Evolutionary conservation across 2,113 vertebrate species (phyloP).

Genomic region (Vombatus ursinus): DNA sequence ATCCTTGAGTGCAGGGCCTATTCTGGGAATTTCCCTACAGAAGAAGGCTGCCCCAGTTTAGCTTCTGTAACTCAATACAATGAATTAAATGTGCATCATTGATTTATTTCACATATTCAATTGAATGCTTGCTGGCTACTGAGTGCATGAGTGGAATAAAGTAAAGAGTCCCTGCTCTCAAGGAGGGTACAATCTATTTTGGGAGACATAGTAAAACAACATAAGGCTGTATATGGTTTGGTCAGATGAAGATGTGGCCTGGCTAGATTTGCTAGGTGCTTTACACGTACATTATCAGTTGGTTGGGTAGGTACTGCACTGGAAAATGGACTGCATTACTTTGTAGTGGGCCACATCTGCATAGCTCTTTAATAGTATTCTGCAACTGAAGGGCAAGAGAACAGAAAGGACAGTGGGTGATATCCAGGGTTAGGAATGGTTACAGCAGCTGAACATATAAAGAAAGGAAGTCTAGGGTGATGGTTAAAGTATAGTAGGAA

Average conservation of each 20-base stretch:
- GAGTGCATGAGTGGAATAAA: neutral
- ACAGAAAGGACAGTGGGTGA: neutral
- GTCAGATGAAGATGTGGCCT: too few relatives aligned
- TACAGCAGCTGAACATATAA: too few relatives aligned
- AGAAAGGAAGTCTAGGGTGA: too few relatives aligned
- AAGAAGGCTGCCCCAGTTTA: neutral
- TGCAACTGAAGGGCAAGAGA: too few relatives aligned
- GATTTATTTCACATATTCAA: neutral
- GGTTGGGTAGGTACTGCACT: too few relatives aligned
- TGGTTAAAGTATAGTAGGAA: too few relatives aligned
- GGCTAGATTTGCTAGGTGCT: too few relatives aligned
- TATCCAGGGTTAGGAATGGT: neutral
- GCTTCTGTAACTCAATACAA: neutral
- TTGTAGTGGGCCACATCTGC: neutral
- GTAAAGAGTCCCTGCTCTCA: neutral
- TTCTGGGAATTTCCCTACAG: neutral
- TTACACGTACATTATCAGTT: too few relatives aligned
- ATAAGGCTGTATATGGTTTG: too few relatives aligned
- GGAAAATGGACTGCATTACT: neutral
- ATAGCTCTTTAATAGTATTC: too few relatives aligned
- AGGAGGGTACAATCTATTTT: neutral
- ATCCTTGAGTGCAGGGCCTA: neutral
- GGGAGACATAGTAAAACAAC: too few relatives aligned
- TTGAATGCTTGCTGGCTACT: neutral
- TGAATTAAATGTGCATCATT: neutral